Evolutionary conservation across 2,797 vertebrate species (phyloP).

Genomic region (Syngnathus rostellatus): DNA sequence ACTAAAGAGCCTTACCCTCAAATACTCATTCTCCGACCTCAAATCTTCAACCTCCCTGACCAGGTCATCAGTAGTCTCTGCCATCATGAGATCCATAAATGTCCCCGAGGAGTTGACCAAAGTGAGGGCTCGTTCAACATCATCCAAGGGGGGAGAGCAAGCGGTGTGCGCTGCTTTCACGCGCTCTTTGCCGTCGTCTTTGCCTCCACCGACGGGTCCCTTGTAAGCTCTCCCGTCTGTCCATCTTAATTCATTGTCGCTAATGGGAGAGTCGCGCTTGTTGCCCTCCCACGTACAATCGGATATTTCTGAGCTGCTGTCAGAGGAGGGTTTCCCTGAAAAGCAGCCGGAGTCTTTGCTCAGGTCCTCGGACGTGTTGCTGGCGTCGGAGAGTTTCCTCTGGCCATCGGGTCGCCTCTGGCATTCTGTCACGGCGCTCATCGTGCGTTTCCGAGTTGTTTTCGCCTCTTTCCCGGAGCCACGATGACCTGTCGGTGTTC

Average conservation of each 20-base stretch:
- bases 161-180: slow-evolving; percentile 24
- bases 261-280: slow-evolving; percentile 69
- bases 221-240: slow-evolving; percentile 38
- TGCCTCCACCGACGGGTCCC: slow-evolving; percentile 21
- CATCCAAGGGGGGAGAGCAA: slow-evolving; percentile 36
- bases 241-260: slow-evolving; percentile 64
- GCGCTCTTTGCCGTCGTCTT: slow-evolving; percentile 19
- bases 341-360: slow-evolving; percentile 65
- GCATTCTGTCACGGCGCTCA: slow-evolving; percentile 40
- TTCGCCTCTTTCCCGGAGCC: slow-evolving; percentile 9
- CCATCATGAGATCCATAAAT: slow-evolving; percentile 77
- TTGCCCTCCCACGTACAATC: slow-evolving; percentile 67
- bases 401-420: slow-evolving; percentile 48
- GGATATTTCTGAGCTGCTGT: slow-evolving; percentile 81
- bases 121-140: slow-evolving; percentile 56
- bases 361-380: slow-evolving; percentile 60
- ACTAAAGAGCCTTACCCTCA: slow-evolving; percentile 74
- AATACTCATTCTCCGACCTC: slow-evolving; percentile 94
- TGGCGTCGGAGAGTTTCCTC: slow-evolving; percentile 64
- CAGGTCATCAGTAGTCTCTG: slow-evolving; percentile 71
- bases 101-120: slow-evolving; percentile 69
- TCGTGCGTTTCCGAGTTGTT: slow-evolving; percentile 40
- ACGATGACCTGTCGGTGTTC: not conserved
- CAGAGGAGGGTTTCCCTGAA: slow-evolving; percentile 66
- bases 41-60: slow-evolving; percentile 86